Conservation (phyloP, 2,888 invertebrate genomes). For the Rhabditoides inermis region DNA sequence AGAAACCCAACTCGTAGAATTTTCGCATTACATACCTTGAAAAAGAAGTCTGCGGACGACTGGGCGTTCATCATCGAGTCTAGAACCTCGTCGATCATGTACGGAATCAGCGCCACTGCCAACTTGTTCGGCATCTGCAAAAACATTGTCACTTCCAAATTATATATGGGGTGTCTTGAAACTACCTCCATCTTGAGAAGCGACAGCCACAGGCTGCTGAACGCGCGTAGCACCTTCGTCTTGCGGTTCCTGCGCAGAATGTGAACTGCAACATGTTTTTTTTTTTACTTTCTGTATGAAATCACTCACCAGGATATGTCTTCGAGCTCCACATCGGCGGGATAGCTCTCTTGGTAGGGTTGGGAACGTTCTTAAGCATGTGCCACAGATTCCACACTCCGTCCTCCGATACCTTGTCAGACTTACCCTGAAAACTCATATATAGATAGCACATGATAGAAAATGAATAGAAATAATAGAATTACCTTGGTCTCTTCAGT, state of each 20-base stretch:
- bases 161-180: not conserved
- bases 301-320: not conserved
- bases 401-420: too few relatives aligned
- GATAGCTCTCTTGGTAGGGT: too few relatives aligned
- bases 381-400: too few relatives aligned
- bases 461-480: too few relatives aligned
- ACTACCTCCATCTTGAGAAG: conserved; percentile 12
- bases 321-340: not conserved
- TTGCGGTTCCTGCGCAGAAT: conserved; percentile 9
- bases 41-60: conserved; percentile 34
- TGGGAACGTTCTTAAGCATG: too few relatives aligned
- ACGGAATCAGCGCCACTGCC: conserved; percentile 20
- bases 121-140: conserved; percentile 17
- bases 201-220: conserved; percentile 16
- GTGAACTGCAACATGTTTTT: conserved; percentile 3
- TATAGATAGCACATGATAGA: too few relatives aligned
- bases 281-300: conserved; percentile 7
- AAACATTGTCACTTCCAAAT: conserved; percentile 1
- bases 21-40: conserved; percentile 9
- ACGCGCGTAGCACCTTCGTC: conserved; percentile 10
- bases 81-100: conserved; percentile 27
- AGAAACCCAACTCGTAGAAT: not conserved
- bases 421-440: too few relatives aligned
- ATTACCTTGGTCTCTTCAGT: too few relatives aligned
- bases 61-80: conserved; percentile 20